These are phyloP conservation scores for Pitta sordida DNA, from an alignment of 2,113 vertebrate species.

Conservation along the genomic window DNA sequence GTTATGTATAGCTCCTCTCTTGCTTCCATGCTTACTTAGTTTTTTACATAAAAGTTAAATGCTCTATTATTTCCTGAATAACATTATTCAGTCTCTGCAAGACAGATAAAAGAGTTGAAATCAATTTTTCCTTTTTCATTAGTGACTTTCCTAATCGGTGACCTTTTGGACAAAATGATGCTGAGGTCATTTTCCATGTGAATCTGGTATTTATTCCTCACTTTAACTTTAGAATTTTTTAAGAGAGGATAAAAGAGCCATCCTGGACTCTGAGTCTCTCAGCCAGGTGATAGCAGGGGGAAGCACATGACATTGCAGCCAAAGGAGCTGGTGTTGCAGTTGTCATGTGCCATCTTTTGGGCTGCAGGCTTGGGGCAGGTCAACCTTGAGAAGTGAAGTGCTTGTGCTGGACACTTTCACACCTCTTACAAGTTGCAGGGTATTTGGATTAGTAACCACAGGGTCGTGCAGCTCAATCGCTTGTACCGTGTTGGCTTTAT, in stretches of 20 bases:
- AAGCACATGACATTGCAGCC: not conserved
- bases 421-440: not conserved
- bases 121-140: not conserved
- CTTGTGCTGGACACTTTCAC: not conserved
- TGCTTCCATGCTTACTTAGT: not conserved
- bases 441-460: not conserved
- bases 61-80: not conserved
- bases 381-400: not conserved
- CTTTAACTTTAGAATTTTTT: not conserved
- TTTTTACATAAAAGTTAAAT: not conserved
- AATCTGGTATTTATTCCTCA: not conserved
- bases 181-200: not conserved
- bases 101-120: not conserved
- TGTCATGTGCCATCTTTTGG: accelerated
- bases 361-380: not conserved
- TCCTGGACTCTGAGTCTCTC: not conserved
- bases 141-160: not conserved
- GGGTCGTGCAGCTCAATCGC: accelerated
- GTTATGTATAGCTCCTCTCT: not conserved
- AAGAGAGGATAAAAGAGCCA: not conserved
- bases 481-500: not conserved
- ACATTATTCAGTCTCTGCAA: not conserved
- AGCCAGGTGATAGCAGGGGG: not conserved
- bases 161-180: not conserved
- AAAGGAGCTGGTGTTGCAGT: not conserved